Evolutionary conservation across 23 tunicate genomes (phyloP).

Genomic region (Corella eumyota): DNA sequence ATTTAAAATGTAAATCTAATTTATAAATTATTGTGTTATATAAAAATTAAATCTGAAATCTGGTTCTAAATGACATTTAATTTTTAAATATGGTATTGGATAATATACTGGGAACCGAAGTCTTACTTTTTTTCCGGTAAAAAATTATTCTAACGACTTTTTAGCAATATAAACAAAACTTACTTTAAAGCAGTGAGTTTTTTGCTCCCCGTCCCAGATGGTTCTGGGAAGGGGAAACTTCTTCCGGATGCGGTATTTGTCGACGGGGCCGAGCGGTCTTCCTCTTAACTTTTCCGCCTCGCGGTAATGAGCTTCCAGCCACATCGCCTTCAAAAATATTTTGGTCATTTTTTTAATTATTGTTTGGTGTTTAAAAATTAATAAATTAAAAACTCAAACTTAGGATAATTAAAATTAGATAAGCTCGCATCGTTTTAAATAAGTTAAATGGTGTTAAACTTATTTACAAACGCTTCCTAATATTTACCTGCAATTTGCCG

Average conservation of each 20-base stretch:
- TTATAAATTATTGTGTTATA: too few species aligned
- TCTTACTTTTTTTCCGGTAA: too few species aligned
- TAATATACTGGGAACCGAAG: too few species aligned
- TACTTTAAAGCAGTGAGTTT: slow-evolving; percentile 97
- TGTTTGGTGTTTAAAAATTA: not conserved
- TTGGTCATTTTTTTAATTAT: not conserved
- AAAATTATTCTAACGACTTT: too few species aligned
- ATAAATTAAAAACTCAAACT: not conserved
- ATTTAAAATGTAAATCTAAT: too few species aligned
- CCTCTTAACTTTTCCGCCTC: slow-evolving; percentile 86
- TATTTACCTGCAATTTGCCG: slow-evolving; percentile 39
- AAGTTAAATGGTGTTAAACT: too few species aligned
- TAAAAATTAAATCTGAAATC: too few species aligned
- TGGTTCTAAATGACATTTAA: too few species aligned
- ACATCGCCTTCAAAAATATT: slow-evolving; percentile 54
- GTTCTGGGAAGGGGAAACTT: slow-evolving; percentile 94
- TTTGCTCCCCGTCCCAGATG: slow-evolving; percentile 99
- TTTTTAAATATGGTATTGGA: too few species aligned
- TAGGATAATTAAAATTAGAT: too few species aligned
- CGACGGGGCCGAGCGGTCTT: slow-evolving; percentile 90
- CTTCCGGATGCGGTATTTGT: slow-evolving; percentile 93
- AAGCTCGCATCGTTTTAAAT: not conserved
- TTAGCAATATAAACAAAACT: not conserved
- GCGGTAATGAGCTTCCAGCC: slow-evolving; percentile 96
- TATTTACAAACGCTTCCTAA: too few species aligned